Evolutionary conservation across 2,888 invertebrate species (phyloP).

Genomic region (Synanthedon tipuliformis): DNA sequence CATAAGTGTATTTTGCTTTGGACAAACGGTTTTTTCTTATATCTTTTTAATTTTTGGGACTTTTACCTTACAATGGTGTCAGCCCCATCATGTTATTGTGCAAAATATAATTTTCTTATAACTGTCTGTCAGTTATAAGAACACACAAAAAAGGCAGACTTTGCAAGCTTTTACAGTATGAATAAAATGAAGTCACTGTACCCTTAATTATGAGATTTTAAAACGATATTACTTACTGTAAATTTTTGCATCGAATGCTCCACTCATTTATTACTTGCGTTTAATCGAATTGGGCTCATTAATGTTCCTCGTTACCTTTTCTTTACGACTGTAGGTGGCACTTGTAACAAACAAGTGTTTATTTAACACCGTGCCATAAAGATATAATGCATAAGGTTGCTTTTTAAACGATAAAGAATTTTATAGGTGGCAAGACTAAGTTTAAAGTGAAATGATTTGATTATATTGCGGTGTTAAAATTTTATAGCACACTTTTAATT

Average conservation of each 20-base stretch:
- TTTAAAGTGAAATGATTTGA: constrained; percentile 21
- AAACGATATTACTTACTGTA: not conserved
- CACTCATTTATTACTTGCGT: constrained; percentile 27
- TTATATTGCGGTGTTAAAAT: constrained; percentile 14
- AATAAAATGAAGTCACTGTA: too few species aligned
- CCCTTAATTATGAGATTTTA: not conserved
- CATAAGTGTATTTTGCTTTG: too few species aligned
- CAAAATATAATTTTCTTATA: too few species aligned
- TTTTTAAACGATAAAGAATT: not conserved
- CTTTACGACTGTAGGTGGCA: constrained; percentile 27
- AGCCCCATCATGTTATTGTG: too few species aligned
- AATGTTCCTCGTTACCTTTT: constrained; percentile 24
- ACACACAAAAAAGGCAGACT: too few species aligned
- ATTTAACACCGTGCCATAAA: too few species aligned
- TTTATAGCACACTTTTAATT: constrained; percentile 8
- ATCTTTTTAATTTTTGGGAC: too few species aligned
- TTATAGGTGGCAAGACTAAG: constrained; percentile 8
- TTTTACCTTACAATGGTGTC: too few species aligned
- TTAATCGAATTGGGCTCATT: constrained; percentile 32
- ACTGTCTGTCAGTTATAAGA: too few species aligned
- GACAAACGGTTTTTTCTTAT: too few species aligned
- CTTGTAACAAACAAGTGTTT: constrained; percentile 14
- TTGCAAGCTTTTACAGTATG: too few species aligned
- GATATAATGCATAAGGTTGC: not conserved
- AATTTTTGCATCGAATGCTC: not conserved